Evolutionary conservation across 2,888 invertebrate species (phyloP).

Genomic region (Leptinotarsa peninsularis): DNA sequence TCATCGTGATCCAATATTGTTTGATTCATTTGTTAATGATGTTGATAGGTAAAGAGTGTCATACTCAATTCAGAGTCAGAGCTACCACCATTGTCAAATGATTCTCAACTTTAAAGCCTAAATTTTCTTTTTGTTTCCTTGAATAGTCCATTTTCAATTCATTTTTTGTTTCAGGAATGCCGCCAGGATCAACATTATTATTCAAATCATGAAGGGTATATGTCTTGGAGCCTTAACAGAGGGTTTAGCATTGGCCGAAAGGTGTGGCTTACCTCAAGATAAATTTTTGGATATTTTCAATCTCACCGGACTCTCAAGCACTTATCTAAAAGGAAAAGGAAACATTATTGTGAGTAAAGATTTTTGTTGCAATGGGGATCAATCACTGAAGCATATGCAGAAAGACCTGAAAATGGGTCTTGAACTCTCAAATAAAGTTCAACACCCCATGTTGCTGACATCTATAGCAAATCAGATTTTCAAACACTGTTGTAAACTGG

Average conservation of each 20-base stretch:
- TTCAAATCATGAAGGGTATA: slow-evolving; percentile 82
- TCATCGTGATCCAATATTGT: too few relatives aligned
- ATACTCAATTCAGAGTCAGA: too few relatives aligned
- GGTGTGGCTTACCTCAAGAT: slow-evolving; percentile 87
- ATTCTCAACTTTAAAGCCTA: too few relatives aligned
- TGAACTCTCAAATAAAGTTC: slow-evolving; percentile 86
- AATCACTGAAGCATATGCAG: slow-evolving; percentile 92
- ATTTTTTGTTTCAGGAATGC: slow-evolving; percentile 76
- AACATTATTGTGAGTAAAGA: slow-evolving; percentile 66
- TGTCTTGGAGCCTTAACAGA: slow-evolving; percentile 91
- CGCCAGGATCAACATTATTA: slow-evolving; percentile 92
- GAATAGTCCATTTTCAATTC: background rate
- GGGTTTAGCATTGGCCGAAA: slow-evolving; percentile 92
- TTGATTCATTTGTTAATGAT: too few relatives aligned
- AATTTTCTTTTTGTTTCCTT: too few relatives aligned
- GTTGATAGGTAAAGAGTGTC: too few relatives aligned
- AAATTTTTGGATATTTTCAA: slow-evolving; percentile 90
- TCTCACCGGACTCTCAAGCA: slow-evolving; percentile 82
- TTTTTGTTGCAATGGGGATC: slow-evolving; percentile 66
- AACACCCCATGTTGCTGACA: slow-evolving; percentile 90
- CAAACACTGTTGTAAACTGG: slow-evolving; percentile 94
- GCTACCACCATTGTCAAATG: too few relatives aligned
- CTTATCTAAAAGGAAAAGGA: slow-evolving; percentile 84
- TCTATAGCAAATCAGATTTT: slow-evolving; percentile 95
- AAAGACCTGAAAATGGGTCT: slow-evolving; percentile 88